Conservation (phyloP, 2,113 vertebrate genomes). For the Tympanuchus pallidicinctus region DNA sequence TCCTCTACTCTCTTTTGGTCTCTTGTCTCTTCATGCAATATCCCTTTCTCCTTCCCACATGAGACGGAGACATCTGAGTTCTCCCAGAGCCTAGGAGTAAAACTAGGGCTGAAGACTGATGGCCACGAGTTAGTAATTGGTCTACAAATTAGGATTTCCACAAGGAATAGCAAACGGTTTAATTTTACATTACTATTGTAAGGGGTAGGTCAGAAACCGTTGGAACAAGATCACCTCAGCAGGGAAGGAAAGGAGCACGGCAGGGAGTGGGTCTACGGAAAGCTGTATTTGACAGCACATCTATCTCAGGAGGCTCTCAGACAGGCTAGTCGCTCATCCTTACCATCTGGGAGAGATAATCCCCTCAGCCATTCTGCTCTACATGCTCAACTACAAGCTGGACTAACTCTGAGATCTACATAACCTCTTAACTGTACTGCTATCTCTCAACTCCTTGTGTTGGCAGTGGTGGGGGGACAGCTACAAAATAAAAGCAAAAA, state of each 20-base stretch:
- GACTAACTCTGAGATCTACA: background rate
- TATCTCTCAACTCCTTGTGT: background rate
- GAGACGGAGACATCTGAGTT: background rate
- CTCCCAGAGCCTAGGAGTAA: background rate
- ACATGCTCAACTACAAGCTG: background rate
- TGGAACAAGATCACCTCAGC: background rate
- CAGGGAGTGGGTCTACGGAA: fast-evolving
- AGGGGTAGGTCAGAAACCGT: background rate
- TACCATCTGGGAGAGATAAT: background rate
- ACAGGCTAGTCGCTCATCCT: background rate
- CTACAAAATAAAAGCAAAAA: background rate
- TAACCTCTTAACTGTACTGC: background rate
- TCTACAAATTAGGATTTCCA: background rate
- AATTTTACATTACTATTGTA: background rate
- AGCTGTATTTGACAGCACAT: background rate
- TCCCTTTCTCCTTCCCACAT: background rate
- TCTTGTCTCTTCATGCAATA: background rate
- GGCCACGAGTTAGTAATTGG: background rate
- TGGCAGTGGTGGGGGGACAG: background rate
- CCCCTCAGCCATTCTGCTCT: background rate
- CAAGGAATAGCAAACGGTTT: background rate
- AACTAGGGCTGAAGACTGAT: background rate
- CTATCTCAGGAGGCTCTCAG: background rate
- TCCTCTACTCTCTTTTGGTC: background rate
- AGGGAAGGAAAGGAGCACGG: background rate